Evolutionary conservation across 2,888 invertebrate species (phyloP), one percentile per base, ranked within the genome.

Genomic region (Quadroppia sp.): DNA sequence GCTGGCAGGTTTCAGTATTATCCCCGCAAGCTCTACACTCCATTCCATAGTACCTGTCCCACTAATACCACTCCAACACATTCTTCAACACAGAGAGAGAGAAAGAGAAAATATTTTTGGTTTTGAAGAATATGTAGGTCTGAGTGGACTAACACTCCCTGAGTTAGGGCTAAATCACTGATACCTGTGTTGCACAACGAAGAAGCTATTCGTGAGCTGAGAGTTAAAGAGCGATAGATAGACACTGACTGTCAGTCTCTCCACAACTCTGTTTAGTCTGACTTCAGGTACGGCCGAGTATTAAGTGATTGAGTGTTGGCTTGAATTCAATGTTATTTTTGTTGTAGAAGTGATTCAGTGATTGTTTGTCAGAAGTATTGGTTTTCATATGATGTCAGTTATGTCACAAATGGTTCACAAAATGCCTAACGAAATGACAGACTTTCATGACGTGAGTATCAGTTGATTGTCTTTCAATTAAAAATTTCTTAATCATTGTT

Each of bases 361-460:
- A n/a, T n/a, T n/a, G n/a, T n/a, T n/a, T n/a, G n/a, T n/a, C n/a
- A n/a, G n/a, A n/a, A n/a, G n/a, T n/a, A n/a, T n/a, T n/a, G n/a
- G n/a, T n/a, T n/a, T n/a, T n/a, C n/a, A n/a, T n/a, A n/a, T n/a
- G n/a, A 28, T 64, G 32, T 32, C 20, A 64, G 64, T 64, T 1
- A 36, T 64, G 32, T 36, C 32, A 64, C 64, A 13, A 36, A n/a
- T 20, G 20, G 17, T 9, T 2, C 36, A 36, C n/a, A 64, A 64
- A 64, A 75, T 76, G 76, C 73, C 76, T 30, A 76, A 76, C 53
- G 77, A 77, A 72, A 77, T 77, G 77, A 77, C 76, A n/a, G 77
- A 77, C 32, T 77, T 77, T 72, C 77, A 77, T 32, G 76, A 77
- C 71, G 77, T 77, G 70, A 77, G 77, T 77, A n/a, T n/a, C n/a